Base-by-base conservation (phyloP, 2,888 invertebrate species). In the Drosophila meridiana region DNA sequence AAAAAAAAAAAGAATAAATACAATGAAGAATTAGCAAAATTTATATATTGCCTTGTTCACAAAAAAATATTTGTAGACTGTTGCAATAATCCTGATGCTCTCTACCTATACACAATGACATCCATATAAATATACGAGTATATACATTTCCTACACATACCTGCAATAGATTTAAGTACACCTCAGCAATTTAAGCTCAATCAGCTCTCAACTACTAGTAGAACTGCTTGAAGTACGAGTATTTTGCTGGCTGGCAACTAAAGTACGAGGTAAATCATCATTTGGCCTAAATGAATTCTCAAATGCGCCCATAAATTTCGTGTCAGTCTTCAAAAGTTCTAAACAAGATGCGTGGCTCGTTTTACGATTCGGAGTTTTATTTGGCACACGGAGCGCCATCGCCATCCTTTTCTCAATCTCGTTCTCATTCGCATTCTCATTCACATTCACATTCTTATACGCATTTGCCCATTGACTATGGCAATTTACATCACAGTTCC, bases 321-420 rank as follows among this genome's bases (percentile, higher is more conserved):
- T 66, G 57, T 57, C 69, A 52, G 69, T 78, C 65, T 65, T 69
- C 56, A 58, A 53, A 68, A 78, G 56, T 86, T 85, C 57, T 78
- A 73, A 83, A 68, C 50, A 70, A 66, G 70, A 76, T 64, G 68
- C 77, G 74, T 80, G 64, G 58, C 68, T 61, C 59, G 60, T 71
- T 80, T 81, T 82, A 81, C 83, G 81, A 82, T 75, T 72, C 55
- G 58, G 57, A 68, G 77, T 82, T 82, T 82, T 82, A 82, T 82
- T 77, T 82, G 68, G 65, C 82, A 79, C 81, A 81, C 82, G 82
- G 76, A 76, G 67, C 74, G 69, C 64, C 80, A 62, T 65, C 64
- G 69, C 64, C 80, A 62, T 65, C 64, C 50, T 53, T 61, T 45
- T 45, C 43, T 48, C 64, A 63, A 60, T 55, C 61, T 14, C 55